These are phyloP conservation scores for Amaurobius ferox DNA, from an alignment of 2,888 invertebrate species.

Conservation along the genomic window DNA sequence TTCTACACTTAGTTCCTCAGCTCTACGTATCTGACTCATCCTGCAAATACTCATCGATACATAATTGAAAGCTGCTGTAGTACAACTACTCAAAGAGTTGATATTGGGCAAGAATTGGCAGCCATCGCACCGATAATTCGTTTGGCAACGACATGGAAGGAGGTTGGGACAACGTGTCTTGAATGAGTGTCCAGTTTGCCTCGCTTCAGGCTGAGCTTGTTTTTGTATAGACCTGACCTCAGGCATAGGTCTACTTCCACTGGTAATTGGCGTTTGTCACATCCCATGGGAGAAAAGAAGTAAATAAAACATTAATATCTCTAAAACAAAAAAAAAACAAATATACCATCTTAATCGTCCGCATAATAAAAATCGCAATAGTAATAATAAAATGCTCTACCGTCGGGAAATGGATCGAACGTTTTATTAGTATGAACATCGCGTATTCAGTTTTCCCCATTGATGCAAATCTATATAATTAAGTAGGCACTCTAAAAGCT, in stretches of 20 bases:
- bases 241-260: slow-evolving; percentile 55
- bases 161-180: slow-evolving; percentile 10
- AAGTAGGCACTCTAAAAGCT: slow-evolving; percentile 43
- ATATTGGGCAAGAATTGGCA: not conserved
- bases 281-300: slow-evolving; percentile 13
- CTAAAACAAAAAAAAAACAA: slow-evolving; percentile 22
- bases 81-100: not conserved
- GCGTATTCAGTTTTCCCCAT: slow-evolving; percentile 41
- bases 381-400: slow-evolving; percentile 52
- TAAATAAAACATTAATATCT: slow-evolving; percentile 21
- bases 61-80: not conserved
- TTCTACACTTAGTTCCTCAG: no score
- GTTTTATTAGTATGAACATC: slow-evolving; percentile 61
- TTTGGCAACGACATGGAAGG: not conserved
- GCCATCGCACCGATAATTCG: not conserved
- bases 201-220: slow-evolving; percentile 61
- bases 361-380: slow-evolving; percentile 52
- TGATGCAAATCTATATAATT: slow-evolving; percentile 54
- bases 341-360: slow-evolving; percentile 40
- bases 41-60: not conserved
- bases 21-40: not conserved
- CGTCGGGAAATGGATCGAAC: not conserved
- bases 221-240: slow-evolving; percentile 24
- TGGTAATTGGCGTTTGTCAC: slow-evolving; percentile 66
- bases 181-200: slow-evolving; percentile 44